Evolutionary conservation across 2,113 vertebrate genomes (phyloP), one percentile per base, ranked within the genome.

Genomic region (Amblyornis subalaris): DNA sequence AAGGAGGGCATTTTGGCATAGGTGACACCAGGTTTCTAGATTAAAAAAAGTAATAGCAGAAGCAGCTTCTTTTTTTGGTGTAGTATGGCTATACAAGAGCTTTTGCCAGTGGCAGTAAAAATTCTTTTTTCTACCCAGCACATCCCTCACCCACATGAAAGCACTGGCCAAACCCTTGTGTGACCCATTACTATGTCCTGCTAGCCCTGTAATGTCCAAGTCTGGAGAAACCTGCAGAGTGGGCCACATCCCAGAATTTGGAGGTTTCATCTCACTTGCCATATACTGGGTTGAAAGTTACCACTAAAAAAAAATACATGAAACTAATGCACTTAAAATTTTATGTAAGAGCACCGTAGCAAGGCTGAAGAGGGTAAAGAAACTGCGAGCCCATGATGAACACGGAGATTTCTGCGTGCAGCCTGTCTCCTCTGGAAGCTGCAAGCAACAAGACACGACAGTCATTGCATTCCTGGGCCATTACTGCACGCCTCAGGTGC

Each of bases 321-420:
- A 95, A 96, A 3, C 42, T 38, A 60, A 58, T 18, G 24, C 66
- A 75, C 88, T 90, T 82, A 24, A 76, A 70, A 85, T 89, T 86
- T 93, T 93, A 64, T 50, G 28, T 71, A 77, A 94, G 90, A 57
- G 2, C 8, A 82, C 66, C 5, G 2, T 3, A 89, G 69, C 53
- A 74, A 88, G 70, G 69, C 90, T 89, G 70, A 83, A 90, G 69
- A 90, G 36, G 48, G 74, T 53, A 93, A 90, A 69, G 84, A 73
- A 95, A 62, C 51, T 35, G 86, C 77, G 55, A 80, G 84, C 10
- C 62, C 67, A 66, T 85, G 96, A 89, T 31, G 73, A 85, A 75
- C 82, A 93, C 31, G 72, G 78, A 89, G 54, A 71, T 89, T 92
- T 85, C 40, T 69, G 75, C 65, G 33, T 23, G 75, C 74, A 85